phyloP scores from a whole-genome alignment of 2,888 invertebrate species.

The Hypomecis atomaria region DNA sequence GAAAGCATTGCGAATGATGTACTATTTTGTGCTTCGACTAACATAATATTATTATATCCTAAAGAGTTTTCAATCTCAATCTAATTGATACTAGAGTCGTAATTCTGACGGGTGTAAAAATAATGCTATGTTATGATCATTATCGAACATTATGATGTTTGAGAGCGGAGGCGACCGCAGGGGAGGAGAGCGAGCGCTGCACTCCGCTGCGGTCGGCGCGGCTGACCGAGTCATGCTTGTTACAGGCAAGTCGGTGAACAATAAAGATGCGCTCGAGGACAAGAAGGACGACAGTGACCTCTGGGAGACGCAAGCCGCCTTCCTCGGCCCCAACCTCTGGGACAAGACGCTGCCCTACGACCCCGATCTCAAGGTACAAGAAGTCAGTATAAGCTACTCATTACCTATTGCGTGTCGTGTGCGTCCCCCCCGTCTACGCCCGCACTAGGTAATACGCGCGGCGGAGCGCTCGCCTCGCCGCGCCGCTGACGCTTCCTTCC shows the following conservation, averaged over 20 bases:
- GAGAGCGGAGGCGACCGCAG: conserved; percentile 7
- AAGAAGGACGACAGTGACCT: conserved; percentile 93
- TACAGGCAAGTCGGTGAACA: conserved; percentile 87
- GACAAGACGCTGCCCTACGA: conserved; percentile 96
- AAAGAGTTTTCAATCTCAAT: not conserved
- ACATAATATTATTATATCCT: not conserved
- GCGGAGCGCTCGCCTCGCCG: conserved; percentile 35
- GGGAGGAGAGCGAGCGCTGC: conserved; percentile 13
- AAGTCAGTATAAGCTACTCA: conserved; percentile 84
- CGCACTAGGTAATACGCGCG: conserved; percentile 75
- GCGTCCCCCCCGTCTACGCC: conserved; percentile 56
- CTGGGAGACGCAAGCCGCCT: conserved; percentile 97
- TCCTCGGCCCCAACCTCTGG: conserved; percentile 98
- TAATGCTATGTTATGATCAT: not conserved
- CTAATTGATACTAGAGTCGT: not conserved
- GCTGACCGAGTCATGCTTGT: conserved; percentile 64
- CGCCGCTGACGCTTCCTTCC: conserved; percentile 32
- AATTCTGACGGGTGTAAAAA: not conserved
- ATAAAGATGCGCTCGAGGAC: conserved; percentile 87
- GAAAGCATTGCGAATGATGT: conserved; percentile 32
- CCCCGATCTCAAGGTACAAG: conserved; percentile 97
- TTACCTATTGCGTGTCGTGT: conserved; percentile 76
- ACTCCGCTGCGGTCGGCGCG: conserved; percentile 27
- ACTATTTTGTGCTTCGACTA: not conserved
- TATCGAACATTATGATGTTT: not conserved